Conservation (phyloP, 2,113 vertebrate genomes). For the Lonchura striata region DNA sequence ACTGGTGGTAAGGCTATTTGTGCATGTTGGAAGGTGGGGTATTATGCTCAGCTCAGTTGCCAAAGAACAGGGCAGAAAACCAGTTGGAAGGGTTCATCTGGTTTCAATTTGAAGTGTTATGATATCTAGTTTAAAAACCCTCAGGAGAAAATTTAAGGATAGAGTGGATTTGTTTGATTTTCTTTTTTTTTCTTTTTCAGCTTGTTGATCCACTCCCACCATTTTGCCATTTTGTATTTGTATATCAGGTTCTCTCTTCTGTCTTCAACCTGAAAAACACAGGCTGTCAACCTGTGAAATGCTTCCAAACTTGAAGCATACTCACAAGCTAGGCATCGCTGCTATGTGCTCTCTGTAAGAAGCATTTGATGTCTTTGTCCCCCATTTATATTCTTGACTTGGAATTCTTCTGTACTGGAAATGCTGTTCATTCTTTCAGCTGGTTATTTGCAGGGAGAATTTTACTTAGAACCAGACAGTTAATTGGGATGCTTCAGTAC, state of each 20-base stretch:
- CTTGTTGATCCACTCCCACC: background rate
- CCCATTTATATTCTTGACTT: background rate
- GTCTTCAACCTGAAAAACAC: background rate
- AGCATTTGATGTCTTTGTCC: background rate
- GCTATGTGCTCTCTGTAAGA: background rate
- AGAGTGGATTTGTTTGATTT: background rate
- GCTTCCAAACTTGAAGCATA: background rate
- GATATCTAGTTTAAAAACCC: background rate
- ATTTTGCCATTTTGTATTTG: background rate
- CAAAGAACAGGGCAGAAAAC: background rate
- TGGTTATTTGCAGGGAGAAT: background rate
- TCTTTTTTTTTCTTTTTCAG: no score
- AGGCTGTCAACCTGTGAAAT: background rate
- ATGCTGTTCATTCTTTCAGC: background rate
- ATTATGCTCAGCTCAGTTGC: background rate
- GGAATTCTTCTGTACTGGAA: background rate
- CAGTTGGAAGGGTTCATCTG: background rate
- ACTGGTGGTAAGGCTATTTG: background rate
- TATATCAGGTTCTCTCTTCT: background rate
- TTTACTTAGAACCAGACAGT: background rate
- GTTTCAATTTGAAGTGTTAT: background rate
- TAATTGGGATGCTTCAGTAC: background rate
- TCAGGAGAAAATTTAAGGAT: background rate
- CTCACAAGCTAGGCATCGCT: background rate
- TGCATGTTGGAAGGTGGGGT: background rate